Conservation (phyloP, 1,140 invertebrate genomes). For the Drosophila miranda region DNA sequence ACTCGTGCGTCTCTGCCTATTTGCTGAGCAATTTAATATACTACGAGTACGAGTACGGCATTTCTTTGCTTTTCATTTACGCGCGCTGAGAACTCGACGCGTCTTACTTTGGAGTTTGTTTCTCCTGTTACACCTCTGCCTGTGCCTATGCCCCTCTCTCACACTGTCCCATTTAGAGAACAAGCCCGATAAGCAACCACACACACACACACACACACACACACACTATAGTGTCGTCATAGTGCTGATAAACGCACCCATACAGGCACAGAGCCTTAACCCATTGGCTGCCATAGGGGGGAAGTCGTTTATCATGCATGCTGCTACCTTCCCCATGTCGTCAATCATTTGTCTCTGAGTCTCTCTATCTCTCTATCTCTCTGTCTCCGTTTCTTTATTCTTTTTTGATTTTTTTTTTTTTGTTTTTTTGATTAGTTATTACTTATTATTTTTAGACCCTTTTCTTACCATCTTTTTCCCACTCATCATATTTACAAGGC, state of each 20-base stretch:
- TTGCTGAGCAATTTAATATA: conserved; percentile 69
- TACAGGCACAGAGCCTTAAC: conserved; percentile 41
- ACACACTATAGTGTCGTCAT: conserved; percentile 22
- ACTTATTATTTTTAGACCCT: conserved; percentile 9
- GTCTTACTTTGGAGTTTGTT: conserved; percentile 18
- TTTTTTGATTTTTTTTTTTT: conserved; percentile 12
- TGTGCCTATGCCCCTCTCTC: background rate
- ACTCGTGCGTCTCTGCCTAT: conserved; percentile 21
- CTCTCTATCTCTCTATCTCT: conserved; percentile 6
- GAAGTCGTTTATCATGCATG: conserved; percentile 62
- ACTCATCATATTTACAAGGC: conserved; percentile 25
- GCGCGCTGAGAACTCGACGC: conserved; percentile 9
- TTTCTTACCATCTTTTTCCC: conserved; percentile 17
- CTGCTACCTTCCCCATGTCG: conserved; percentile 34
- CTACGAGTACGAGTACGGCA: conserved; percentile 11
- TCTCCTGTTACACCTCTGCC: conserved; percentile 39
- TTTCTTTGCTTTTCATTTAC: conserved; percentile 67
- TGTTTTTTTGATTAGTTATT: conserved; percentile 29
- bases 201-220: background rate
- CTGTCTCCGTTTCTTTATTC: conserved; percentile 30
- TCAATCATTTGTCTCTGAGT: conserved; percentile 73
- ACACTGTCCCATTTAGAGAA: too few species aligned
- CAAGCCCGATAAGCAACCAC: conserved; percentile 45
- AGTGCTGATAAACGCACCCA: conserved; percentile 32
- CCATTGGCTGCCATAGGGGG: conserved; percentile 53